These are phyloP conservation scores for Emydocephalus ijimae DNA, from an alignment of 2,113 vertebrate species.

Conservation along the genomic window DNA sequence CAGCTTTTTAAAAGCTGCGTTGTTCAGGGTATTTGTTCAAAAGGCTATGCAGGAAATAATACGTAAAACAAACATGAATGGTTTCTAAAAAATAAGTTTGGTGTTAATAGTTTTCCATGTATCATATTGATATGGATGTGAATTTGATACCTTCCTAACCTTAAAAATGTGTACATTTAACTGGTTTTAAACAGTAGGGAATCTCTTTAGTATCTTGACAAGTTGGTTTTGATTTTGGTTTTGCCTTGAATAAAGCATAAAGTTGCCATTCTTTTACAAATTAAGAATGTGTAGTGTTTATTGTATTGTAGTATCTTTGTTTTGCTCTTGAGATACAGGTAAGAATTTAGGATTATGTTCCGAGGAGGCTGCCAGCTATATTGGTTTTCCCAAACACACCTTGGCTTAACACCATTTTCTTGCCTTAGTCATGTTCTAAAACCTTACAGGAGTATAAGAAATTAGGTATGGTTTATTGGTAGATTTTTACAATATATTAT, in stretches of 20 bases:
- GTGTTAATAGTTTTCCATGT: not conserved
- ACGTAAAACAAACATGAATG: constrained; percentile 30
- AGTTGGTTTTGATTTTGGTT: constrained; percentile 13
- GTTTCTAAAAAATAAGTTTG: constrained; percentile 24
- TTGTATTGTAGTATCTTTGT: constrained; percentile 31
- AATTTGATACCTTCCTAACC: constrained; percentile 13
- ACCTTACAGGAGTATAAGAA: constrained; percentile 11
- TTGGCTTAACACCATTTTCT: constrained; percentile 41
- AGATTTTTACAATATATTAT: constrained; percentile 16
- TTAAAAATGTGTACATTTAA: constrained; percentile 38
- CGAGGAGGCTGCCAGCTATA: constrained; percentile 50
- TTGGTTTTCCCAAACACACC: constrained; percentile 44
- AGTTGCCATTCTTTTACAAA: constrained; percentile 36
- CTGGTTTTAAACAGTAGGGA: constrained; percentile 16
- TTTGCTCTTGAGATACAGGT: constrained; percentile 25
- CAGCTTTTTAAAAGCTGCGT: constrained; percentile 17
- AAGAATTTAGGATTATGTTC: constrained; percentile 29
- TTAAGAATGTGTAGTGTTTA: constrained; percentile 47
- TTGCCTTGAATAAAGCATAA: constrained; percentile 20
- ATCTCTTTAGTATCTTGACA: constrained; percentile 17
- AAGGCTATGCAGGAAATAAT: constrained; percentile 42
- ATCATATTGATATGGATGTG: constrained; percentile 47
- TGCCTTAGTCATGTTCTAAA: constrained; percentile 54
- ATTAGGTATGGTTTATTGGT: constrained; percentile 10
- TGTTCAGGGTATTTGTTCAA: constrained; percentile 36